Percentiles rank a stretch among this genome's conserved stretches.
Conservation (phyloP, 2,797 vertebrate genomes). For the Anabacerthia variegaticeps region DNA sequence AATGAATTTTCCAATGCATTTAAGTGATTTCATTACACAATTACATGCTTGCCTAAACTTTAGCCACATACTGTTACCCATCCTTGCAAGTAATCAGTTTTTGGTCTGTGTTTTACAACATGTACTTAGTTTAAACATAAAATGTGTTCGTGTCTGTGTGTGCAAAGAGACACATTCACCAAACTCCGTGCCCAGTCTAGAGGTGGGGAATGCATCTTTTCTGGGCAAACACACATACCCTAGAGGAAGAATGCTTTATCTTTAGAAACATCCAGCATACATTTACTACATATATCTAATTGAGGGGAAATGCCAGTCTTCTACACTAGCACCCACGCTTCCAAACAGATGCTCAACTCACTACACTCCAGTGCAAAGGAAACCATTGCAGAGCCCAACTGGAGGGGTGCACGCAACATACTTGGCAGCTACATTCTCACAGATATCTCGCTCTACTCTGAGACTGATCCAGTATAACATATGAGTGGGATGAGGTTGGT, state of each 20-base stretch:
- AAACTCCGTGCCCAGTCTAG: not conserved
- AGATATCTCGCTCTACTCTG: not conserved
- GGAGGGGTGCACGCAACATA: not conserved
- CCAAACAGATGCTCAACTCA: not conserved
- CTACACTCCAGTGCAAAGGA: not conserved
- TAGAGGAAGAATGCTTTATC: not conserved
- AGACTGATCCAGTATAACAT: not conserved
- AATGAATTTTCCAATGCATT: slow-evolving; percentile 27
- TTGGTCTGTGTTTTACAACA: slow-evolving; percentile 6
- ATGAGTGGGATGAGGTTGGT: not conserved
- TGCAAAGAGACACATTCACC: not conserved
- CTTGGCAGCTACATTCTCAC: slow-evolving; percentile 11
- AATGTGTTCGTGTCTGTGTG: not conserved
- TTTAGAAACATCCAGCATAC: not conserved
- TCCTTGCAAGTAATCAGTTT: slow-evolving; percentile 38
- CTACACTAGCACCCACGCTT: not conserved
- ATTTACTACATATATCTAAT: not conserved
- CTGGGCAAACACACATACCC: not conserved
- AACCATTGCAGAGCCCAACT: not conserved
- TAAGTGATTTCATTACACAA: slow-evolving; percentile 65
- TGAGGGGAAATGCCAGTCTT: not conserved
- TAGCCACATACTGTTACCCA: slow-evolving; percentile 25
- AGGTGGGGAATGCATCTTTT: not conserved
- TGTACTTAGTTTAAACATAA: not conserved
- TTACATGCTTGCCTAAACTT: slow-evolving; percentile 56